Base-by-base conservation (phyloP, 1,140 invertebrate genomes). In the Ladona fulva region DNA sequence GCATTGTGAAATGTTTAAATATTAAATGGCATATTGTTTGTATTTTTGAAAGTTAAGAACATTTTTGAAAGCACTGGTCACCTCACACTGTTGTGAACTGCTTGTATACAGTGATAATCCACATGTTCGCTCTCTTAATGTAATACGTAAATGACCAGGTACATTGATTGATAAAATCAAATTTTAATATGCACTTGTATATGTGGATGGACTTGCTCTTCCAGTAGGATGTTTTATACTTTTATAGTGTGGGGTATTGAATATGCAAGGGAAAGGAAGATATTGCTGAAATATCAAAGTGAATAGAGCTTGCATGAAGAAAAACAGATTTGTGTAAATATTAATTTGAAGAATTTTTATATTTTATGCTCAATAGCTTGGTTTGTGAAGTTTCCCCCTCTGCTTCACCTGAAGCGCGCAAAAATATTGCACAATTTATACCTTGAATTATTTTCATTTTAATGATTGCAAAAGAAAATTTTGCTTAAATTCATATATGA, bases 1-100 rank as follows among this genome's bases (percentile, higher is more conserved):
- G 52, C 52, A 66, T 66, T 66, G 52, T 66, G 52, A 66, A 22
- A 66, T 66, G 52, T 66, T 66, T 66, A 19, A 66, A 66, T 66
- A 66, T 66, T 66, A 19, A 16, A 22, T 66, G 52, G 52, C 52
- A 66, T 66, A 66, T 22, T 22, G 52, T 66, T 66, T 66, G 52
- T 66, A 66, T 66, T 66, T 66, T 66, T 66, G 14, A 66, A 66
- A 19, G 16, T 66, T 22, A 66, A 66, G 52, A 66, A 66, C 52
- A 19, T 37, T 37, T n/a, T 66, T 66, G 5, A 66, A 66, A 66
- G 52, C 52, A 66, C 52, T 66, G 52, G 52, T 19, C 52, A 66
- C 52, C 52, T 66, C n/a, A 66, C n/a, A 66, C 52, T 66, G 52
- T 66, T 22, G n/a, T 66, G 52, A 22, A 37, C n/a, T 66, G 52